Evolutionary conservation across 2,113 vertebrate genomes (phyloP).

Genomic region (Pluvialis apricaria): DNA sequence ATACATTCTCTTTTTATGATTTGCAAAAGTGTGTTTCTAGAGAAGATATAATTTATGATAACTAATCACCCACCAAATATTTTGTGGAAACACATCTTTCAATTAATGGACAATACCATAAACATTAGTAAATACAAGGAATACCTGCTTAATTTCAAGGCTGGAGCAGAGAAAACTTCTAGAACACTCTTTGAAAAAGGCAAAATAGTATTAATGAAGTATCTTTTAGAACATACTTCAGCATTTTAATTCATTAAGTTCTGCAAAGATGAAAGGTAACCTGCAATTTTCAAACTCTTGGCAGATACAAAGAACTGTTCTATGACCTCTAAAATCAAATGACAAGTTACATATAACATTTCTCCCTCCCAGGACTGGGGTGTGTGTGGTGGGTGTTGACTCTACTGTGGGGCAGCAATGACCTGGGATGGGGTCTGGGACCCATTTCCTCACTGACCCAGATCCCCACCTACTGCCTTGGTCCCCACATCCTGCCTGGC

Average conservation of each 20-base stretch:
- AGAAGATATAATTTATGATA: background rate
- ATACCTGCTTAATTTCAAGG: background rate
- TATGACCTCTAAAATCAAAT: background rate
- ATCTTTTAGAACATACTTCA: background rate
- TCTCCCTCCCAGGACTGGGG: fast-evolving
- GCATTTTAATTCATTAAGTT: background rate
- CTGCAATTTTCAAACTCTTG: background rate
- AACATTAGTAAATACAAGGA: background rate
- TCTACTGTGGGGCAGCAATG: fast-evolving
- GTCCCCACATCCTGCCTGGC: fast-evolving
- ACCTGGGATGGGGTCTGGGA: background rate
- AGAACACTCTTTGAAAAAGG: background rate
- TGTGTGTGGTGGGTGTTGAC: fast-evolving
- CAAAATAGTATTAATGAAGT: fast-evolving
- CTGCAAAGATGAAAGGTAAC: background rate
- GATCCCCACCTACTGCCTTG: background rate
- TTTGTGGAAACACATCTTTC: background rate
- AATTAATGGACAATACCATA: background rate
- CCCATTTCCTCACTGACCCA: fast-evolving
- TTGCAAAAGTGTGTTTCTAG: background rate
- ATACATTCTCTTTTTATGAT: background rate
- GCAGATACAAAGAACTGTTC: background rate
- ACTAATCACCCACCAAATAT: background rate
- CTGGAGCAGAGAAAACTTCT: background rate
- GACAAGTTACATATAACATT: background rate